Conservation (phyloP, 2,888 invertebrate genomes). For the Agonopterix alstromeriana region DNA sequence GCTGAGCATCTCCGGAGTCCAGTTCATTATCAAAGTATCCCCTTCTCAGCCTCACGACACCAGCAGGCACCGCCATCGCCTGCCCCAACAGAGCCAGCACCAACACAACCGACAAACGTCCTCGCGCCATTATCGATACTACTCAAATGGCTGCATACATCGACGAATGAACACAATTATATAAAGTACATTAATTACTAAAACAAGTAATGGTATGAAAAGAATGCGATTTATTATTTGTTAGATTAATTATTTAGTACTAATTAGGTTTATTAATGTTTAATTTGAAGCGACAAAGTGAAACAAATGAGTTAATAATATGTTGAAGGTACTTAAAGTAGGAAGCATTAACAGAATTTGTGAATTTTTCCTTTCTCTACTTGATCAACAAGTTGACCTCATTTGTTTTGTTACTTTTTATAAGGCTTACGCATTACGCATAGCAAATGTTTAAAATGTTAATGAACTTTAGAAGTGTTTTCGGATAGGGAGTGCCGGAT, state of each 20-base stretch:
- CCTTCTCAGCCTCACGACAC: constrained; percentile 16
- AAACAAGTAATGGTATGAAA: background rate
- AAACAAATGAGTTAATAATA: too few relatives aligned
- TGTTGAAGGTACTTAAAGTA: too few relatives aligned
- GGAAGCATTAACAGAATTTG: too few relatives aligned
- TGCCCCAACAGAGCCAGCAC: constrained; percentile 36
- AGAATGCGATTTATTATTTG: background rate
- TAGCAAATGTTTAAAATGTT: too few relatives aligned
- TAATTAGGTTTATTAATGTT: background rate
- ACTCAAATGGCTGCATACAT: constrained; percentile 20
- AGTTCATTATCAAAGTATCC: constrained; percentile 19
- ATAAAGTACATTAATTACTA: background rate
- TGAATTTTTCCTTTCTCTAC: too few relatives aligned
- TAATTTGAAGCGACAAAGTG: too few relatives aligned
- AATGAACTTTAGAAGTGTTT: too few relatives aligned
- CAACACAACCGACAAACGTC: constrained; percentile 27
- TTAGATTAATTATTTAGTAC: background rate
- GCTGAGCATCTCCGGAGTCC: constrained; percentile 5
- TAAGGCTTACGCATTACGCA: too few relatives aligned
- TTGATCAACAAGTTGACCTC: too few relatives aligned
- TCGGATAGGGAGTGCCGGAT: too few relatives aligned
- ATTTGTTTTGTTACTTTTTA: too few relatives aligned
- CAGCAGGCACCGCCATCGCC: constrained; percentile 37
- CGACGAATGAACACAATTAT: background rate
- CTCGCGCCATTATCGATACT: constrained; percentile 35